Conservation (phyloP, 1,140 invertebrate genomes). For the Streblospio benedicti region DNA sequence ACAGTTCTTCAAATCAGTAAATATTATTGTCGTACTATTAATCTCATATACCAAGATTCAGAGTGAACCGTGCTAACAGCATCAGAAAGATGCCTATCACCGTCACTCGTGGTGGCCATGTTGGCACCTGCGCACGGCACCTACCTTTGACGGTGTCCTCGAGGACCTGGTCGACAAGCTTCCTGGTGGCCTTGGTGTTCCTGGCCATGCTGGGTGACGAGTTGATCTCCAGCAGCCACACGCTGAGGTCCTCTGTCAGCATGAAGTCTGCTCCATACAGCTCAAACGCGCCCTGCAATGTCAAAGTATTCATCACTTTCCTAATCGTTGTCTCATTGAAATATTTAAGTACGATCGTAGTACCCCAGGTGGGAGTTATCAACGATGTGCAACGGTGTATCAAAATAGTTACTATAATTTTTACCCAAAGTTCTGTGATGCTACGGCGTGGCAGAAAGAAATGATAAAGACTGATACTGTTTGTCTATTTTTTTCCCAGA, state of each 20-base stretch:
- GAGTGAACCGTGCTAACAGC: background rate
- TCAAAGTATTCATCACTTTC: background rate
- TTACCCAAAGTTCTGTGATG: too few species aligned
- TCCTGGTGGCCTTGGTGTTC: constrained; percentile 76
- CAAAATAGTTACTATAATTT: too few species aligned
- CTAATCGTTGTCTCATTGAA: too few species aligned
- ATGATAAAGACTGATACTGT: too few species aligned
- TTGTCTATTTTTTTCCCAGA: too few species aligned
- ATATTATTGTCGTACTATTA: background rate
- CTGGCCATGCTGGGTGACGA: constrained; percentile 82
- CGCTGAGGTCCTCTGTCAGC: constrained; percentile 74
- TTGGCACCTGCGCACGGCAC: background rate
- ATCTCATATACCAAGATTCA: too few species aligned
- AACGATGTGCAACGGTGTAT: too few species aligned
- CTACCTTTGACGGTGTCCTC: constrained; percentile 89
- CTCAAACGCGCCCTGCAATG: constrained; percentile 60
- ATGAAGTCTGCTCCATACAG: constrained; percentile 90
- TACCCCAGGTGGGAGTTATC: too few species aligned
- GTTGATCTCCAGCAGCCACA: constrained; percentile 91
- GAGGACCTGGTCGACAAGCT: constrained; percentile 74
- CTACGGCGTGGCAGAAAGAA: too few species aligned
- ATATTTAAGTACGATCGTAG: too few species aligned
- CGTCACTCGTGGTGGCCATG: background rate
- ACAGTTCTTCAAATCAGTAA: background rate
- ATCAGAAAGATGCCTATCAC: background rate